phyloP scores from a whole-genome alignment of 2,888 invertebrate genomes.

The Colostygia pectinataria region DNA sequence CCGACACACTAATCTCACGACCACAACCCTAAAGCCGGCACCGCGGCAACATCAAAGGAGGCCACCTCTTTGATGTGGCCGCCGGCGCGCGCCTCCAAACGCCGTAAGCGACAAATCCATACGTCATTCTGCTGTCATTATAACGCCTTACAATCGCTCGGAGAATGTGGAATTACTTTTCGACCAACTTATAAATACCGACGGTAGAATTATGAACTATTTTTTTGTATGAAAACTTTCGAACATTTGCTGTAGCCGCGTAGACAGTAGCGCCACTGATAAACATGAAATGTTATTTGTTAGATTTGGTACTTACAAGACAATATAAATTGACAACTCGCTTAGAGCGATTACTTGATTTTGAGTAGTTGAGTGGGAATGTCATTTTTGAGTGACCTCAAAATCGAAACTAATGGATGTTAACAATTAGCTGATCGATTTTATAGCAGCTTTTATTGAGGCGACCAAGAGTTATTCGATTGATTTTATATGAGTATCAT shows the following conservation, averaged over 20 bases:
- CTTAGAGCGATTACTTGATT: constrained; percentile 68
- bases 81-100: constrained; percentile 81
- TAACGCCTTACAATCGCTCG: constrained; percentile 79
- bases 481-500: constrained; percentile 6
- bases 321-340: constrained; percentile 81
- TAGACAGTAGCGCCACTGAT: constrained; percentile 18
- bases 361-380: constrained; percentile 36
- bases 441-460: constrained; percentile 21
- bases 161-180: constrained; percentile 75
- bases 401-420: constrained; percentile 36
- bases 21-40: constrained; percentile 64
- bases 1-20: constrained; percentile 30
- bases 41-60: constrained; percentile 81
- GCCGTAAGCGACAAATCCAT: constrained; percentile 83
- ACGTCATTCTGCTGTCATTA: constrained; percentile 83
- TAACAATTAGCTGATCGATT: constrained; percentile 38
- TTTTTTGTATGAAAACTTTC: constrained; percentile 10
- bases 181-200: constrained; percentile 25
- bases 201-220: constrained; percentile 17
- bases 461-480: constrained; percentile 1
- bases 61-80: constrained; percentile 83
- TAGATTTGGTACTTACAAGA: constrained; percentile 61
- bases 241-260: background rate
- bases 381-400: constrained; percentile 29
- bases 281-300: constrained; percentile 7